phyloP scores from a whole-genome alignment of 2,797 vertebrate species.

The Percopsis omiscomaycus region DNA sequence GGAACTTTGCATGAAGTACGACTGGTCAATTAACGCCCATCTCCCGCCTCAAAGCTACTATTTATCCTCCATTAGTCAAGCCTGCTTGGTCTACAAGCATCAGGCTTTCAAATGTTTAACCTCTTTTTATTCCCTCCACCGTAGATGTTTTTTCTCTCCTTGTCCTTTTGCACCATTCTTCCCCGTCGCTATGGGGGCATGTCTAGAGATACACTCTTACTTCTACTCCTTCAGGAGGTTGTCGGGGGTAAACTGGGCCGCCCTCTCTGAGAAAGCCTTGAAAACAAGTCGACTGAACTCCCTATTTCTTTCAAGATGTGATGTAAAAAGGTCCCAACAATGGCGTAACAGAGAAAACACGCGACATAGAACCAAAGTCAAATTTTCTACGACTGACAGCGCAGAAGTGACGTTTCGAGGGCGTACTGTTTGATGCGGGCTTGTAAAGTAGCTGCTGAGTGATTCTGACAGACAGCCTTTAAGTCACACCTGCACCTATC shows the following conservation, averaged over 20 bases:
- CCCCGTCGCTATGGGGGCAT: neutral
- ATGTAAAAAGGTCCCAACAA: slow-evolving; percentile 11
- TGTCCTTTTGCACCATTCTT: neutral
- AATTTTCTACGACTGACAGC: slow-evolving; percentile 12
- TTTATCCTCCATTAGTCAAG: slow-evolving; percentile 63
- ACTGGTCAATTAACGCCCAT: slow-evolving; percentile 23
- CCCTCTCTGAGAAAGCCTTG: slow-evolving; percentile 22
- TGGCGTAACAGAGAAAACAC: slow-evolving; percentile 7
- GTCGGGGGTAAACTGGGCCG: neutral
- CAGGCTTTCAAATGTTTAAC: slow-evolving; percentile 38
- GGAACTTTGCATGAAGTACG: slow-evolving; percentile 2
- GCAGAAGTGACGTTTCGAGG: neutral
- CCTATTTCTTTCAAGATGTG: slow-evolving; percentile 2
- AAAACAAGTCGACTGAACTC: slow-evolving; percentile 19
- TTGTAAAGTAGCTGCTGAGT: slow-evolving; percentile 18
- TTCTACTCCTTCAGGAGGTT: slow-evolving; percentile 18
- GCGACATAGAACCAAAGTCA: neutral
- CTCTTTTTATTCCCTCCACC: neutral
- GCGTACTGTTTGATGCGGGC: slow-evolving; percentile 25
- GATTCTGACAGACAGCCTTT: slow-evolving; percentile 29
- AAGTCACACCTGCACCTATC: slow-evolving; percentile 43
- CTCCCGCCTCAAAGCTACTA: slow-evolving; percentile 22
- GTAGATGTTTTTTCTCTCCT: neutral
- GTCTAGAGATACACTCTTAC: slow-evolving; percentile 21
- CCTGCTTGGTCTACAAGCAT: slow-evolving; percentile 35